Conservation (phyloP, 2,797 vertebrate species). For the Netta rufina region DNA sequence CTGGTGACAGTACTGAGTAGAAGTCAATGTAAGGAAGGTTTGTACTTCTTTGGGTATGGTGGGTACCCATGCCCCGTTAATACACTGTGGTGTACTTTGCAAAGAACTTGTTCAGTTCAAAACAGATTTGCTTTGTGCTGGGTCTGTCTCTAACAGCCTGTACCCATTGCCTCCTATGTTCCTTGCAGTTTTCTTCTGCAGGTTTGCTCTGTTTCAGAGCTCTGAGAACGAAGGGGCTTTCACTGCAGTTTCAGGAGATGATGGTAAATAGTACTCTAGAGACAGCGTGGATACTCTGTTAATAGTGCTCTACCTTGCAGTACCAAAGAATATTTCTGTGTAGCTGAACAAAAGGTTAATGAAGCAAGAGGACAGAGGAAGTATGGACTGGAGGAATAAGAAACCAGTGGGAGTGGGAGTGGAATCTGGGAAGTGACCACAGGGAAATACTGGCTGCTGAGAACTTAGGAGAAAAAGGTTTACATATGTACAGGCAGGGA, state of each 20-base stretch:
- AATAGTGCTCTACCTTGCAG: not conserved
- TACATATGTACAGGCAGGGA: not conserved
- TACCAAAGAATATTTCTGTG: not conserved
- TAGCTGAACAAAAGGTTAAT: not conserved
- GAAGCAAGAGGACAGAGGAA: not conserved
- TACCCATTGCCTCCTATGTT: not conserved
- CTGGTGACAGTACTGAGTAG: not conserved
- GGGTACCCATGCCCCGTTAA: accelerated
- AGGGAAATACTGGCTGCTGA: not conserved
- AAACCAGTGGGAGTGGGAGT: not conserved
- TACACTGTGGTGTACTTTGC: not conserved
- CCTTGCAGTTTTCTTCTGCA: not conserved
- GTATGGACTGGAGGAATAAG: not conserved
- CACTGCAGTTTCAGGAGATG: not conserved
- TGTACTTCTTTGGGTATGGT: not conserved
- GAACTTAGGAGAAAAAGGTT: not conserved
- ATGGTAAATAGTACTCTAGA: not conserved
- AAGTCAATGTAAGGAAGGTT: not conserved
- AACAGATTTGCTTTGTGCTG: not conserved
- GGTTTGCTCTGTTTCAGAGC: not conserved
- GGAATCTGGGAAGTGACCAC: not conserved
- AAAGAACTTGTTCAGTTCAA: not conserved
- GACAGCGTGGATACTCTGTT: not conserved
- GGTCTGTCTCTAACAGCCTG: not conserved
- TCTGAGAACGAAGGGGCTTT: not conserved